Percentiles rank a stretch among this genome's conserved stretches.
Conservation (phyloP, 1,140 invertebrate species). For the Planococcus citri region DNA sequence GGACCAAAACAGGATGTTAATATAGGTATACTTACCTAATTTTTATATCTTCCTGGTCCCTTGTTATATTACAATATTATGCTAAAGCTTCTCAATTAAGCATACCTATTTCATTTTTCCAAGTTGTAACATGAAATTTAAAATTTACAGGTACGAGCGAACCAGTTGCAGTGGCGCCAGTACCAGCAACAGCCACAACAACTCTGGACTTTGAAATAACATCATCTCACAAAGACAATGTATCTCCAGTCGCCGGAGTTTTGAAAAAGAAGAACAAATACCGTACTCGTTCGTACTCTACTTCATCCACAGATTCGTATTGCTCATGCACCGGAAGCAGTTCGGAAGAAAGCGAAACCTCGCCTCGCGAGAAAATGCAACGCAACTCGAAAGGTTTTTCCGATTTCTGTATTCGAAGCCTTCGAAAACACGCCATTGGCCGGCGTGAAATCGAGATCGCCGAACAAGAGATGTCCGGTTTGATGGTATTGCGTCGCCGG, state of each 20-base stretch:
- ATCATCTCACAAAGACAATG: not conserved
- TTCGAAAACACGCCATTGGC: conserved; percentile 83
- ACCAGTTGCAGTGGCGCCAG: no score
- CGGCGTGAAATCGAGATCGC: conserved; percentile 94
- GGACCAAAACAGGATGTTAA: no score
- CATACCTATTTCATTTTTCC: no score
- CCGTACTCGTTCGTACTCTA: conserved; percentile 73
- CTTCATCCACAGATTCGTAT: conserved; percentile 87
- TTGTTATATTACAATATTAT: no score
- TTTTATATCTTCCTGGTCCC: no score
- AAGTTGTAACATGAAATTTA: no score
- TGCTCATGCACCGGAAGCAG: conserved; percentile 81
- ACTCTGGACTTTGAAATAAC: not conserved
- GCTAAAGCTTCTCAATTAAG: no score
- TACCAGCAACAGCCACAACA: not conserved
- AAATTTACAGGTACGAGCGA: no score
- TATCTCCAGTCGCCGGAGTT: conserved; percentile 43
- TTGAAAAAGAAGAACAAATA: conserved; percentile 73
- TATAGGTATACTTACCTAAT: no score
- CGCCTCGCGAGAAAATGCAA: conserved; percentile 76
- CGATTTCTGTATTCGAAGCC: conserved; percentile 85
- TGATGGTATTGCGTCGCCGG: conserved; percentile 81
- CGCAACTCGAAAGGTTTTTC: conserved; percentile 62
- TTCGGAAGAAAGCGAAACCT: conserved; percentile 68
- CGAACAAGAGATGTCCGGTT: conserved; percentile 98